Base-by-base conservation (phyloP, 2,797 vertebrate species). In the Prionace glauca region DNA sequence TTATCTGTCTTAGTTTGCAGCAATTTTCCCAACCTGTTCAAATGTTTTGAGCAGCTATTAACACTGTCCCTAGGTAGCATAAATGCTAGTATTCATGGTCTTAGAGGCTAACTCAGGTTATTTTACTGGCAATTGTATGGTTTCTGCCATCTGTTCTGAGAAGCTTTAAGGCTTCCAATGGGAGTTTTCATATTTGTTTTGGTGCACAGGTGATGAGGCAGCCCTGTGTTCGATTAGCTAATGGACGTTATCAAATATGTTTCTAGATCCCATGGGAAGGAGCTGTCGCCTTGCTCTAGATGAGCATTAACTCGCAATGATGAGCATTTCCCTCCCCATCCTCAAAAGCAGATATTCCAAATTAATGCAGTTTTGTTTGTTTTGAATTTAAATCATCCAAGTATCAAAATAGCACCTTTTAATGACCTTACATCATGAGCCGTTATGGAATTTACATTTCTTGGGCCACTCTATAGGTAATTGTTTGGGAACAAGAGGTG, bases 101-200 rank as follows among this genome's bases (percentile, higher is more conserved):
- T 67, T 94, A 56, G 9, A 45, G 22, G 93, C 69, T 94, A 56
- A 74, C 45, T 94, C 67, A 74, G 93, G 26, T 94, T 74, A 50
- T 74, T 94, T 72, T 94, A 26, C 69, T 56, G 72, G 41, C 36
- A 94, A 74, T 29, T 26, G 1, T 94, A 50, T 71, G 41, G 41
- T 24, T 56, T 50, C 67, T 94, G 69, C 93, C 93, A 94, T 94
- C 93, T 94, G 93, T 72, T 94, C 36, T 32, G 67, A 32, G 71
- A 71, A 94, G 69, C 41, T 8, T 71, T 94, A 50, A 74, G 69
- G 41, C 24, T 72, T 56, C 93, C 69, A 94, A 12, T 50, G 71
- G 93, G 93, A 72, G 67, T 72, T 94, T 88, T 26, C 69, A 94
- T 93, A 74, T 74, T 62, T 94, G 93, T 94, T 94, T 94, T 74